A percentile compares a stretch with the other conserved stretches of the same genome.
Conservation (phyloP, 2,113 vertebrate genomes). For the Lynx canadensis region DNA sequence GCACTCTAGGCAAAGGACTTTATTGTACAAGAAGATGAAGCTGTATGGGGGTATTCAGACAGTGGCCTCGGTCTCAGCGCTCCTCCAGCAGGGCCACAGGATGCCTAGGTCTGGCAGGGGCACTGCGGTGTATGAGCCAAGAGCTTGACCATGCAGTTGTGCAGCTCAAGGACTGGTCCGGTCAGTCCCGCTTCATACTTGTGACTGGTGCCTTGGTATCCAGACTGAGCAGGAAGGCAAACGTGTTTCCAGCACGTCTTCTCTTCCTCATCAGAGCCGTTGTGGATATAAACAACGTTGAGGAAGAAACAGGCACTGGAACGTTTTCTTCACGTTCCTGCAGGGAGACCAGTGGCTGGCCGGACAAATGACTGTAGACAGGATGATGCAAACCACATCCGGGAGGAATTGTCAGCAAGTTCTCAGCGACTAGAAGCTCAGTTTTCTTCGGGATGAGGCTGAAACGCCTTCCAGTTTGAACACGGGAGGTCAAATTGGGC, state of each 20-base stretch:
- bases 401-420: constrained; percentile 91
- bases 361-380: constrained; percentile 90
- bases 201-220: constrained; percentile 92
- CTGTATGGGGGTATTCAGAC: constrained; percentile 75
- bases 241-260: constrained; percentile 90
- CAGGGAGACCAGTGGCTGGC: constrained; percentile 89
- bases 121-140: constrained; percentile 91
- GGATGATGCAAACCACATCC: constrained; percentile 90
- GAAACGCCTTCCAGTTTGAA: constrained; percentile 79
- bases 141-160: constrained; percentile 96
- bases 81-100: constrained; percentile 92
- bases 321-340: constrained; percentile 91
- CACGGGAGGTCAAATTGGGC: constrained; percentile 68
- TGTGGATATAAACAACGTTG: constrained; percentile 92
- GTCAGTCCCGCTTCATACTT: constrained; percentile 91
- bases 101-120: constrained; percentile 93
- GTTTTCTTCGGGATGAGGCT: constrained; percentile 88
- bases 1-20: not conserved
- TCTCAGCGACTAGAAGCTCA: constrained; percentile 91
- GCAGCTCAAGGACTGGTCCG: constrained; percentile 91
- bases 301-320: constrained; percentile 95
- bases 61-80: constrained; percentile 87
- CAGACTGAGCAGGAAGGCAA: constrained; percentile 90
- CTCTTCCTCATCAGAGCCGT: constrained; percentile 88
- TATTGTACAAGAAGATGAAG: too few relatives aligned